phyloP scores from a whole-genome alignment of 1,140 invertebrate species.

The Drosophila teissieri region DNA sequence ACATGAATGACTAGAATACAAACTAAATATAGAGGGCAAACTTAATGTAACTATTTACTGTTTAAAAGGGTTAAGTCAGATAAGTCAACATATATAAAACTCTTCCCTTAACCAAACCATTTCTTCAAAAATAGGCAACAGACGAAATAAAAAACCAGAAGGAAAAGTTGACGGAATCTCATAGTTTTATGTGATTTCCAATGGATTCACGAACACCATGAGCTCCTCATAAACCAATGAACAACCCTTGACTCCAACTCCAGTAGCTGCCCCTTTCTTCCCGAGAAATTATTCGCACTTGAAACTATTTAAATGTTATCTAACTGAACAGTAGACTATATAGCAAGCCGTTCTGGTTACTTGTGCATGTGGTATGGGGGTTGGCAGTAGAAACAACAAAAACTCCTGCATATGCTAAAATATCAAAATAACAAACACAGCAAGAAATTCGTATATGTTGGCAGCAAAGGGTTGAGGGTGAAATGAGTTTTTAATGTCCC shows the following conservation, averaged over 20 bases:
- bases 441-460: constrained; percentile 23
- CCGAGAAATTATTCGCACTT: constrained; percentile 40
- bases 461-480: constrained; percentile 43
- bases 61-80: background rate
- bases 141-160: constrained; percentile 3
- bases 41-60: too few relatives aligned
- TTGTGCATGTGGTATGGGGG: constrained; percentile 4
- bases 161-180: constrained; percentile 30
- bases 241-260: constrained; percentile 2
- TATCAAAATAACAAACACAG: constrained; percentile 66
- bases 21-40: too few relatives aligned
- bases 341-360: constrained; percentile 44
- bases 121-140: background rate
- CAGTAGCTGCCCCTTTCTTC: background rate
- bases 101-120: background rate
- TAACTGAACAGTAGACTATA: constrained; percentile 41
- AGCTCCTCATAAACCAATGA: constrained; percentile 1
- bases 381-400: constrained; percentile 29
- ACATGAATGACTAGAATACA: too few relatives aligned
- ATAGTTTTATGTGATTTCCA: constrained; percentile 61
- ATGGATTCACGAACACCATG: constrained; percentile 53
- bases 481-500: constrained; percentile 84
- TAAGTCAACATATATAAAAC: background rate
- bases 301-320: constrained; percentile 68
- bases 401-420: constrained; percentile 70